phyloP scores from a whole-genome alignment of 2,888 invertebrate genomes.

The Netelia melanura region DNA sequence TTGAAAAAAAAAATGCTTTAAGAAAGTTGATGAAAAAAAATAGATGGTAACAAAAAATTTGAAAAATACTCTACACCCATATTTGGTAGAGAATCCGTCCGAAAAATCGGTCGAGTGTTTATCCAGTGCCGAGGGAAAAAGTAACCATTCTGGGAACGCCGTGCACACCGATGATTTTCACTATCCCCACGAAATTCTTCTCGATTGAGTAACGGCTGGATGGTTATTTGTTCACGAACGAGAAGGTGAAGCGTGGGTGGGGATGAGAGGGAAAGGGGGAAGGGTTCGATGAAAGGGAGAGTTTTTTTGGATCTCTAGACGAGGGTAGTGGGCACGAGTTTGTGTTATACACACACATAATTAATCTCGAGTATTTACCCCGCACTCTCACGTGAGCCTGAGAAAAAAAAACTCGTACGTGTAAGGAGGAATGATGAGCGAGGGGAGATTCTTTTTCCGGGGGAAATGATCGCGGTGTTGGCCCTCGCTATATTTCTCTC shows the following conservation, averaged over 20 bases:
- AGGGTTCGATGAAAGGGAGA: slow-evolving; percentile 40
- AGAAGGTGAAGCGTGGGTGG: background rate
- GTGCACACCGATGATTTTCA: slow-evolving; percentile 44
- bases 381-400: slow-evolving; percentile 23
- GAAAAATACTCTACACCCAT: background rate
- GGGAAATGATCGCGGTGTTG: slow-evolving; percentile 51
- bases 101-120: slow-evolving; percentile 1
- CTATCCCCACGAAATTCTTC: slow-evolving; percentile 18
- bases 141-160: slow-evolving; percentile 68
- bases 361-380: slow-evolving; percentile 79
- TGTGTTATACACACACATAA: slow-evolving; percentile 74
- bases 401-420: slow-evolving; percentile 45
- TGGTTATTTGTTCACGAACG: slow-evolving; percentile 22
- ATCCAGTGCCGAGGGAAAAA: slow-evolving; percentile 67
- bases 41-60: background rate
- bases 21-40: background rate
- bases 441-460: slow-evolving; percentile 37
- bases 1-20: background rate
- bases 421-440: slow-evolving; percentile 40
- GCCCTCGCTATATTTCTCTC: background rate
- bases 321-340: slow-evolving; percentile 66
- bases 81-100: background rate
- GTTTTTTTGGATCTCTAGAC: slow-evolving; percentile 33
- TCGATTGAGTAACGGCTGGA: slow-evolving; percentile 52
- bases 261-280: background rate